Evolutionary conservation across 2,888 invertebrate genomes (phyloP), one percentile per base, ranked within the genome.

Genomic region (Hirtodrosophila alboralis): DNA sequence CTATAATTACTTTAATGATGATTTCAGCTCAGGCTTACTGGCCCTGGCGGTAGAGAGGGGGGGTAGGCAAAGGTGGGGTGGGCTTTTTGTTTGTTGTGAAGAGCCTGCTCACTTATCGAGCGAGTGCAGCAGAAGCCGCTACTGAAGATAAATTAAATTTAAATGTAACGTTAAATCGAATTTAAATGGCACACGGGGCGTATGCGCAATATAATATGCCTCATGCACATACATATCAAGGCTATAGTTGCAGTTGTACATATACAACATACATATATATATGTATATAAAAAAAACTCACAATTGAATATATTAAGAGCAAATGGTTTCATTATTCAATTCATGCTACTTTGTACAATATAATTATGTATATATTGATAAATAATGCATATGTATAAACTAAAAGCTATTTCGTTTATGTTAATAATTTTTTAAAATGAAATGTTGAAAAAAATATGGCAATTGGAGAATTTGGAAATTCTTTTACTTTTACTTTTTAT

Each of bases 1-100:
- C 70, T 61, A 80, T 77, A 80, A 76, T 80, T 77, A 76, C 77
- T 76, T 76, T 76, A 80, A 76, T 76, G 76, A 76, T 66, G 77
- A 74, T 76, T 76, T 73, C 76, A 66, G 75, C 54, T 44, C n/a
- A 14, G 45, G 33, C 34, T 27, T 57, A 44, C 30, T 53, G 53
- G 18, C 18, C 3, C 18, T 2, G 18, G 18, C 37, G 60, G 53
- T 6, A 12, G 2, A n/a, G 23, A 3, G 13, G 34, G 7, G 27
- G 12, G 1, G 28, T 1, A 6, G 7, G 4, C 3, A 6, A 2
- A 27, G 23, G 10, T 8, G 49, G 37, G 44, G 26, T 27, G 30
- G 60, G 51, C 62, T 63, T 77, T n/a, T 77, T 81, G 76, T 81
- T 77, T 76, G 75, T 75, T 75, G 75, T 59, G 34, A 40, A 59